phyloP scores from a whole-genome alignment of 2,888 invertebrate species.

The Xylocampa areola region DNA sequence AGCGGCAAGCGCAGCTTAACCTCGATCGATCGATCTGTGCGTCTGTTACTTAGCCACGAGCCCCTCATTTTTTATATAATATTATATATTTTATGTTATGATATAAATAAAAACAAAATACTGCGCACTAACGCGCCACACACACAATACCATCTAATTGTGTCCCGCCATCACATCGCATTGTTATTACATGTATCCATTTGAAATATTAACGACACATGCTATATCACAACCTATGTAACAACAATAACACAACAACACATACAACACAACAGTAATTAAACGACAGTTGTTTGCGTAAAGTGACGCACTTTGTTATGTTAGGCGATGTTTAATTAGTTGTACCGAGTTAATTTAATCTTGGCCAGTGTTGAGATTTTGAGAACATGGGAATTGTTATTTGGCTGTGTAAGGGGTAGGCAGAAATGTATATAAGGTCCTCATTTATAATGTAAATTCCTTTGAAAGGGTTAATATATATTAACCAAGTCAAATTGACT shows the following conservation, averaged over 20 bases:
- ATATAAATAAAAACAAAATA: background rate
- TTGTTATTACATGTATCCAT: conserved; percentile 84
- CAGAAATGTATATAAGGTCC: background rate
- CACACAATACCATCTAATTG: conserved; percentile 66
- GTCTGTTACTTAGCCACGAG: too few species aligned
- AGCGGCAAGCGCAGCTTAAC: too few species aligned
- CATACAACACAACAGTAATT: conserved; percentile 60
- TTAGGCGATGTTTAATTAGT: conserved; percentile 55
- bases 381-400: conserved; percentile 1
- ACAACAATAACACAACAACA: conserved; percentile 39
- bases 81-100: background rate
- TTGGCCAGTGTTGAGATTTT: conserved; percentile 27
- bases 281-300: conserved; percentile 61
- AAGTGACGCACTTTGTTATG: conserved; percentile 54
- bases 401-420: background rate
- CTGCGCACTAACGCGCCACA: conserved; percentile 56
- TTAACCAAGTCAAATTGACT: too few species aligned
- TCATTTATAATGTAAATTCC: too few species aligned
- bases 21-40: too few species aligned
- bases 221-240: conserved; percentile 64
- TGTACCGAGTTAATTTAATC: conserved; percentile 49
- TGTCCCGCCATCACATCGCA: conserved; percentile 75
- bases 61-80: too few species aligned
- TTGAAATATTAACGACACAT: conserved; percentile 80
- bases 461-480: too few species aligned